Evolutionary conservation across 1,140 invertebrate species (phyloP).

Genomic region (Pissodes strobi): DNA sequence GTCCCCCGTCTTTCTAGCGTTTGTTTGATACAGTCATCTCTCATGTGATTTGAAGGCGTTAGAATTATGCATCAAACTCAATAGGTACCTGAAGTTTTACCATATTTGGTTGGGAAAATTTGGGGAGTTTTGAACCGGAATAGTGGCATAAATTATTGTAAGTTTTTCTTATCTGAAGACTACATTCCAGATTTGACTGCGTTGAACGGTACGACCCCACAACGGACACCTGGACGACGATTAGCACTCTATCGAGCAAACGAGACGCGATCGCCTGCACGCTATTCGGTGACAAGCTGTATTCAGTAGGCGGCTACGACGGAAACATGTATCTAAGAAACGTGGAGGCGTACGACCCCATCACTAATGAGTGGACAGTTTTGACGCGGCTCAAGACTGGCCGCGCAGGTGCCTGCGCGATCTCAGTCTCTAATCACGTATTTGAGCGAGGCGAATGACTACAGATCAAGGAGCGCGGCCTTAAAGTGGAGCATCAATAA

Average conservation of each 20-base stretch:
- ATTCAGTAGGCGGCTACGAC: conserved; percentile 94
- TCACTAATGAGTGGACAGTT: conserved; percentile 83
- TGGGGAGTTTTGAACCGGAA: too few species aligned
- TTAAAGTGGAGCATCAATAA: too few species aligned
- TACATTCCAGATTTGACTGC: conserved; percentile 72
- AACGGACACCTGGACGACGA: conserved; percentile 87
- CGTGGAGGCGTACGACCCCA: conserved; percentile 92
- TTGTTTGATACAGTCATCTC: too few species aligned
- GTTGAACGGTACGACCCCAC: conserved; percentile 84
- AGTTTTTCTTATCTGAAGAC: too few species aligned
- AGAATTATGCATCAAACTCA: too few species aligned
- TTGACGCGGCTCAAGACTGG: conserved; percentile 77
- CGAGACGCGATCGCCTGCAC: conserved; percentile 92
- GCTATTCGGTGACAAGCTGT: conserved; percentile 83
- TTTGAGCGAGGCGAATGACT: conserved; percentile 17
- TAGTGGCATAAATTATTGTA: too few species aligned
- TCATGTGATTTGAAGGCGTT: too few species aligned
- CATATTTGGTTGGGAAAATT: too few species aligned
- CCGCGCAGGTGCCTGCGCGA: conserved; percentile 85
- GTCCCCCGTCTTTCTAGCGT: too few species aligned
- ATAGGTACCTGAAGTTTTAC: too few species aligned
- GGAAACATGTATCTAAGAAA: conserved; percentile 89
- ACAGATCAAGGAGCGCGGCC: too few species aligned
- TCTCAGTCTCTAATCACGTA: conserved; percentile 59
- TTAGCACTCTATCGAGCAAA: conserved; percentile 82